Percentiles rank a stretch among this genome's conserved stretches.
Evolutionary conservation across 2,113 vertebrate genomes (phyloP).

Genomic region (Macrotus californicus): DNA sequence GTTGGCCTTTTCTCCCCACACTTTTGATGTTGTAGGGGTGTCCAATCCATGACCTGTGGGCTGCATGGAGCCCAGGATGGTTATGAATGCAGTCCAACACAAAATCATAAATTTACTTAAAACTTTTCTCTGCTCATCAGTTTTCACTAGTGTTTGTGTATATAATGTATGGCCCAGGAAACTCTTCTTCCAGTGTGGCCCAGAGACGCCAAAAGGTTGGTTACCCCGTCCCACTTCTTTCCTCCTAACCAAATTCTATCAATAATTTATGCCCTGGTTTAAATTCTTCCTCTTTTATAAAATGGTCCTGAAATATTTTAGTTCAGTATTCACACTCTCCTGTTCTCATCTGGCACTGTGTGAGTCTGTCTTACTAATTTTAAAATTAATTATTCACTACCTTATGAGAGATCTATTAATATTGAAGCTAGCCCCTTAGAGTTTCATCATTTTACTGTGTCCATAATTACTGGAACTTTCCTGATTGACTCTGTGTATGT

Average conservation of each 20-base stretch:
- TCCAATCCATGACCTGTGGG: too few relatives aligned
- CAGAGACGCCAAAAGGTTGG: too few relatives aligned
- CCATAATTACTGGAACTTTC: not conserved
- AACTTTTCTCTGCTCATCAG: too few relatives aligned
- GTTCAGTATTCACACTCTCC: not conserved
- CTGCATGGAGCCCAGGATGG: too few relatives aligned
- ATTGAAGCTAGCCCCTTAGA: not conserved
- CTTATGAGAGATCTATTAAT: not conserved
- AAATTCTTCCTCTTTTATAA: not conserved
- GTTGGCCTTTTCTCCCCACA: not conserved
- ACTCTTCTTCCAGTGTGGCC: too few relatives aligned
- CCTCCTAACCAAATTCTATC: not conserved
- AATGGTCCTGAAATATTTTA: slow-evolving; percentile 3
- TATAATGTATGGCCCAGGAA: too few relatives aligned
- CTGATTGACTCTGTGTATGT: not conserved
- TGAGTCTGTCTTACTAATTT: slow-evolving; percentile 1
- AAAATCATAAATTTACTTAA: too few relatives aligned
- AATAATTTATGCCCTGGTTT: not conserved
- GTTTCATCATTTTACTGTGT: not conserved
- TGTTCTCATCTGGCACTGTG: not conserved
- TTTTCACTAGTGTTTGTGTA: too few relatives aligned
- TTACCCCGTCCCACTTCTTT: not conserved
- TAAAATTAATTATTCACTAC: slow-evolving; percentile 12
- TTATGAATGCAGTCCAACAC: too few relatives aligned
- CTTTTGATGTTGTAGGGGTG: not conserved